Base-by-base conservation (phyloP, 1,140 invertebrate genomes). In the Leptinotarsa defecta region DNA sequence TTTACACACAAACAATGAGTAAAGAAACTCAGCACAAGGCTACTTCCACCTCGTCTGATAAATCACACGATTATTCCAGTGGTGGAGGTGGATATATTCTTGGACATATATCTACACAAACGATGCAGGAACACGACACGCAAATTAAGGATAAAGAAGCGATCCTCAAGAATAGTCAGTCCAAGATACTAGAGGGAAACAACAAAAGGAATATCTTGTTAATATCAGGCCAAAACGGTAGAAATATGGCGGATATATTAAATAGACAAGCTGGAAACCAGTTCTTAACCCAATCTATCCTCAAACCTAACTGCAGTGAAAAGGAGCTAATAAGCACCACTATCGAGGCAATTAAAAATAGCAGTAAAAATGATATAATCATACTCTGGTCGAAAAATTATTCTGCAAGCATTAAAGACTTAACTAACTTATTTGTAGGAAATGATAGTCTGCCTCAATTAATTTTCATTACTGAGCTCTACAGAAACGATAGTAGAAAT, bases 401-500 rank as follows among this genome's bases (percentile, higher is more conserved):
- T 57, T 15, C n/a, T n/a, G 13, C 52, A 22, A 65, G 19, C 63
- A 65, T 65, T n/a, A 65, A 19, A 27, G 13, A 13, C 19, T 19
- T 65, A 20, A 13, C 27, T 27, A 27, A 27, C 27, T 27, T 65
- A 65, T 19, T 65, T 65, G 19, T 65, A n/a, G 63, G 19, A 13
- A 65, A 65, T n/a, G 63, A 15, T 65, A 52, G 13, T 13, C 13
- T 65, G 63, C 63, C 63, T 13, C 63, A 65, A n/a, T 19, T 65
- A 15, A n/a, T 65, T 27, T 20, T 65, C 63, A 65, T 65, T n/a
- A 65, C 63, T 15, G 63, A 65, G 19, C 63, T 19, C 63, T 65
- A n/a, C 19, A 65, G 24, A 65, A n/a, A 65, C 0, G 63, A 65
- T 65, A 19, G 13, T 15, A 65, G 63, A 65, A n/a, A n/a, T 65